Conservation (phyloP, 1,140 invertebrate species). For the Apolygus lucorum region DNA sequence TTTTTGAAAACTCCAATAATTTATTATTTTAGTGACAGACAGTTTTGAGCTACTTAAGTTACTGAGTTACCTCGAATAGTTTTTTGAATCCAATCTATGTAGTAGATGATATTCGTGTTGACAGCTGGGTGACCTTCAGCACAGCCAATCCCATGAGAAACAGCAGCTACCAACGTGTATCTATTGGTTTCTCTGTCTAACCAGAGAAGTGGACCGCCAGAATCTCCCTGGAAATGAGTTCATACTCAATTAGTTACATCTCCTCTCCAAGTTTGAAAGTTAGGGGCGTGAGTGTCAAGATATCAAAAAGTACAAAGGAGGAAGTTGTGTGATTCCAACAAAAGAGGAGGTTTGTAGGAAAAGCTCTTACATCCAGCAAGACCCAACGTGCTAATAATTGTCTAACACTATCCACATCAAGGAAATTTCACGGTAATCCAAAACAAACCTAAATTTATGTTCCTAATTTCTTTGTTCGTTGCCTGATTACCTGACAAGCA, state of each 20-base stretch:
- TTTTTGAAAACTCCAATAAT: neutral
- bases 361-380: too few relatives aligned
- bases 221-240: conserved; percentile 52
- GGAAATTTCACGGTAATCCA: too few relatives aligned
- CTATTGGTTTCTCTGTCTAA: conserved; percentile 40
- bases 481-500: neutral
- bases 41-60: neutral
- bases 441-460: too few relatives aligned
- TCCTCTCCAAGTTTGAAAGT: too few relatives aligned
- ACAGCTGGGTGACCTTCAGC: conserved; percentile 41
- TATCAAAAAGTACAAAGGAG: too few relatives aligned
- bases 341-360: too few relatives aligned
- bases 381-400: too few relatives aligned
- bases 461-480: too few relatives aligned
- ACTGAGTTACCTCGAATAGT: neutral
- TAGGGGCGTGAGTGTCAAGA: too few relatives aligned
- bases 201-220: conserved; percentile 54
- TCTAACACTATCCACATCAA: too few relatives aligned
- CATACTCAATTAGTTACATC: too few relatives aligned
- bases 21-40: neutral
- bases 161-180: conserved; percentile 44
- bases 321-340: too few relatives aligned
- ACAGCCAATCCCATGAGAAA: conserved; percentile 46
- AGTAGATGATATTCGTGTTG: conserved; percentile 43
- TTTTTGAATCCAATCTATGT: conserved; percentile 45